phyloP scores from a whole-genome alignment of 2,113 vertebrate species.

The Etheostoma cragini region DNA sequence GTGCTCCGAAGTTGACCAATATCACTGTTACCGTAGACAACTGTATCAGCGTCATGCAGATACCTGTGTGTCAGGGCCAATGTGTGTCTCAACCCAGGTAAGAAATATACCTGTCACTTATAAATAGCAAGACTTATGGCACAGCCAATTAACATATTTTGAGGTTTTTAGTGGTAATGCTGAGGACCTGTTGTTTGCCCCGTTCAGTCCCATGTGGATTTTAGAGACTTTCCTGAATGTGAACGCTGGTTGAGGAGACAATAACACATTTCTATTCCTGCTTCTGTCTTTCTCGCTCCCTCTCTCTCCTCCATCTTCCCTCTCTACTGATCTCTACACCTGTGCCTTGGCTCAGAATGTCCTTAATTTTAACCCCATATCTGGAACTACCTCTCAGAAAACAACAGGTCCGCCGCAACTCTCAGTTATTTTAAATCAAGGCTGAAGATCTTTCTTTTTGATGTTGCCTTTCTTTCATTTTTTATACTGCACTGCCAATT shows the following conservation, averaged over 20 bases:
- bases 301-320: not conserved
- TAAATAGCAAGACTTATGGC: not conserved
- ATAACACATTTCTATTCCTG: not conserved
- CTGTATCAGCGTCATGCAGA: slow-evolving; percentile 50
- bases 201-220: not conserved
- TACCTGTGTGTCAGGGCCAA: slow-evolving; percentile 73
- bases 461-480: too few relatives aligned
- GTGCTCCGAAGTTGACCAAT: slow-evolving; percentile 51
- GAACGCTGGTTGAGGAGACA: not conserved
- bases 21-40: slow-evolving; percentile 45
- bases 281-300: not conserved
- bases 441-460: too few relatives aligned
- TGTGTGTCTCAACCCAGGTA: slow-evolving; percentile 70
- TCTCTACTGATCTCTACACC: too few relatives aligned
- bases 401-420: too few relatives aligned
- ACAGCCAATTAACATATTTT: not conserved
- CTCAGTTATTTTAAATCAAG: too few relatives aligned
- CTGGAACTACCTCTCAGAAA: too few relatives aligned
- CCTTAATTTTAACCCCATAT: too few relatives aligned
- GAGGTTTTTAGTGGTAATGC: not conserved
- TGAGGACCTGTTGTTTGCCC: not conserved
- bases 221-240: not conserved
- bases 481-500: too few relatives aligned
- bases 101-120: not conserved
- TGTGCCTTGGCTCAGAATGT: not conserved